Percentiles rank a stretch among this genome's conserved stretches.
phyloP scores from a whole-genome alignment of 2,888 invertebrate genomes.

The Drosophila kambysellisi region DNA sequence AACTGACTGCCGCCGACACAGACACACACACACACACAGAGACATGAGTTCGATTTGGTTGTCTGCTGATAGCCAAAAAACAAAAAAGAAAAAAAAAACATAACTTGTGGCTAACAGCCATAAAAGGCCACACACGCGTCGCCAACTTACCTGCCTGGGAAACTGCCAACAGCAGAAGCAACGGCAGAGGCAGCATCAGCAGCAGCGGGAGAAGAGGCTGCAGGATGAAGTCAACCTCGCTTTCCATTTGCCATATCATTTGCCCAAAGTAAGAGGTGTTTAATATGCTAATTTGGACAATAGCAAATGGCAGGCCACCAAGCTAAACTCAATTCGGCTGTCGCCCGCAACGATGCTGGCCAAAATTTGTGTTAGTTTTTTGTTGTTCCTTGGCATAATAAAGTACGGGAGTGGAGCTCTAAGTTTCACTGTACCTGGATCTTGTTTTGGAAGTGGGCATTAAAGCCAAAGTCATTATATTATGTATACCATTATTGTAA shows the following conservation, averaged over 20 bases:
- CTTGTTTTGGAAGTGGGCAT: not conserved
- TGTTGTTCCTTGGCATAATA: conserved; percentile 41
- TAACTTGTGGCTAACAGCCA: conserved; percentile 48
- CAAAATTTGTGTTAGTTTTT: conserved; percentile 26
- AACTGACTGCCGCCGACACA: conserved; percentile 49
- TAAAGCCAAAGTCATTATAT: not conserved
- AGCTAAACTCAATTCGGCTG: conserved; percentile 44
- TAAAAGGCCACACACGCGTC: conserved; percentile 76
- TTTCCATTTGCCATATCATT: conserved; percentile 72
- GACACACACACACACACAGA: conserved; percentile 6
- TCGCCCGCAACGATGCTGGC: conserved; percentile 2
- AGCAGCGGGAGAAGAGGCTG: not conserved
- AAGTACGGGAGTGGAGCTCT: conserved; percentile 18
- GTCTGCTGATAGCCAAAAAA: conserved; percentile 75
- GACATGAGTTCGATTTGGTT: conserved; percentile 70
- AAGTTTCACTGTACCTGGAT: conserved; percentile 1
- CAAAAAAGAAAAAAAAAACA: not conserved
- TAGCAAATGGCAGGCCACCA: conserved; percentile 60
- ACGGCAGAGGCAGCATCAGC: not conserved
- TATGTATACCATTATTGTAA: not conserved
- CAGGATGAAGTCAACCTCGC: conserved; percentile 43
- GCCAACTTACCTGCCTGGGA: conserved; percentile 60
- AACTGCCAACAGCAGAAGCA: conserved; percentile 46
- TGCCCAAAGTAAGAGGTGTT: conserved; percentile 79
- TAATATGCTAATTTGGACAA: conserved; percentile 77